Percentiles rank a stretch among this genome's conserved stretches.
These are phyloP conservation scores for Rattus rattus DNA, from an alignment of 2,113 vertebrate genomes.

Conservation along the genomic window DNA sequence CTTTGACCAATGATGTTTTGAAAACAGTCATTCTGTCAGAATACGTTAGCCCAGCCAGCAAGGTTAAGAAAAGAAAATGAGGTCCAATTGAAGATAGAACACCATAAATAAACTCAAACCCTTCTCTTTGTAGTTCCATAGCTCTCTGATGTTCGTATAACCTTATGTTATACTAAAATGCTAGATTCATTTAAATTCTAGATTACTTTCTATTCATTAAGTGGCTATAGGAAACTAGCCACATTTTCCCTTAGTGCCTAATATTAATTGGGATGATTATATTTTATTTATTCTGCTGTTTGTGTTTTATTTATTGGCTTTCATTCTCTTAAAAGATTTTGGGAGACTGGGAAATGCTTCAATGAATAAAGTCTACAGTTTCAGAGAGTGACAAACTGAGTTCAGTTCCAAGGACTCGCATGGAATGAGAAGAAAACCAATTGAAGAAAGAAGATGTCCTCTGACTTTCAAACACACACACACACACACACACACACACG, in stretches of 20 bases:
- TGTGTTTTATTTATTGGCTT: not conserved
- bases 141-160: not conserved
- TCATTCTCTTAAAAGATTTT: not conserved
- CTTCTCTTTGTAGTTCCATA: not conserved
- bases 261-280: not conserved
- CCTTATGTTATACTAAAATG: not conserved
- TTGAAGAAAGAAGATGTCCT: not conserved
- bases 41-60: constrained; percentile 20
- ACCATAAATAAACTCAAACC: not conserved
- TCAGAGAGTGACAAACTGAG: not conserved
- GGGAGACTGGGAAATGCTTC: not conserved
- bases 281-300: not conserved
- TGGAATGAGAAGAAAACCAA: not conserved
- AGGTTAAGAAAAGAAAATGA: not conserved
- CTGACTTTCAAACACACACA: not conserved
- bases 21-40: constrained; percentile 55
- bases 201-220: not conserved
- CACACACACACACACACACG: not conserved
- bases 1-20: constrained; percentile 60
- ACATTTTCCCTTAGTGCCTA: not conserved
- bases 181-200: not conserved
- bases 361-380: not conserved
- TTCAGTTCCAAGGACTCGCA: no score
- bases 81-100: not conserved
- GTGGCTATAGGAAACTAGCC: not conserved